These are phyloP conservation scores for Falco cherrug DNA, from an alignment of 2,797 vertebrate species.

Conservation along the genomic window DNA sequence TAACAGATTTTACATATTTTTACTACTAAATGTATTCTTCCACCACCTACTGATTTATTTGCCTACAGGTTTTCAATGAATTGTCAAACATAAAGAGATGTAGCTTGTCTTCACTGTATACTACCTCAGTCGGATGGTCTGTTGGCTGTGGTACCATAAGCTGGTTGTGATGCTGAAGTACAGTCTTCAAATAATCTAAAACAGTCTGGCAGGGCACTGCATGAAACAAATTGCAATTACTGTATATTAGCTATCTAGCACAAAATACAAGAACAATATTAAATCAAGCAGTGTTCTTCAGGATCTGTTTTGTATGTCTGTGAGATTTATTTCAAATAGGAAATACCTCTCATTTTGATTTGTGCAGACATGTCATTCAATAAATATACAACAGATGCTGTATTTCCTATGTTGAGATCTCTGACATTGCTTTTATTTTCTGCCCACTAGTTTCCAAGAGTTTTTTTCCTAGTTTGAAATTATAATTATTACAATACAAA, in stretches of 20 bases:
- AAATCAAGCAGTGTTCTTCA: constrained; percentile 24
- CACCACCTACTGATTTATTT: neutral
- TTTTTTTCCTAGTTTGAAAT: neutral
- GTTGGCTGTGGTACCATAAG: constrained; percentile 85
- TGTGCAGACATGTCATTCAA: constrained; percentile 45
- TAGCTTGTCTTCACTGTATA: neutral
- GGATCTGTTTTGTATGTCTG: neutral
- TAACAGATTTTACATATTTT: neutral
- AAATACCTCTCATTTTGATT: constrained; percentile 54
- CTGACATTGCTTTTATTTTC: constrained; percentile 26
- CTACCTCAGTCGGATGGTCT: constrained; percentile 94
- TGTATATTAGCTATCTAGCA: neutral
- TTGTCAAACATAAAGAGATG: neutral
- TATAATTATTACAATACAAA: constrained; percentile 41
- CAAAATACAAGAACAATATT: neutral
- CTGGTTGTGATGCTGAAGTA: constrained; percentile 96
- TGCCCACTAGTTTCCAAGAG: constrained; percentile 5
- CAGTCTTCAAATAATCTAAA: constrained; percentile 94
- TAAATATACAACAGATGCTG: neutral
- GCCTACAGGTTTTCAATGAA: neutral
- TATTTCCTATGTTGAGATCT: neutral
- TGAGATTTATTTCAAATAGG: constrained; percentile 27
- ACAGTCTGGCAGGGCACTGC: constrained; percentile 96
- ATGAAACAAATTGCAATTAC: constrained; percentile 47
- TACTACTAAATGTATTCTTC: neutral